phyloP scores from a whole-genome alignment of 2,113 vertebrate genomes.

The Dermatemys mawii region DNA sequence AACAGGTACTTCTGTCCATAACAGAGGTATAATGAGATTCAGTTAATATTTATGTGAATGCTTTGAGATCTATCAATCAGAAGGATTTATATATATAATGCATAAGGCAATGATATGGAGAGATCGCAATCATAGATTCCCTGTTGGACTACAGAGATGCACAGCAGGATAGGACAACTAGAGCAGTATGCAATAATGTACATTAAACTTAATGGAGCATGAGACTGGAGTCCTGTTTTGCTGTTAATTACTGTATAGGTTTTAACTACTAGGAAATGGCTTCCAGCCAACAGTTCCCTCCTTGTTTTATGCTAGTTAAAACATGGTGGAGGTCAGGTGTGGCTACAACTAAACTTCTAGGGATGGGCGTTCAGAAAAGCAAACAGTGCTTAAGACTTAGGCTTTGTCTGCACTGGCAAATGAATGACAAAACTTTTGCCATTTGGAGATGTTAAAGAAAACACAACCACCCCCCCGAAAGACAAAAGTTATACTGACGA shows the following conservation, averaged over 20 bases:
- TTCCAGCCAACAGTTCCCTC: background rate
- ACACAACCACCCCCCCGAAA: no score
- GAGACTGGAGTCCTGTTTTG: background rate
- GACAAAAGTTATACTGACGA: no score
- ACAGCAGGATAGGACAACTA: background rate
- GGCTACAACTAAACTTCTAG: background rate
- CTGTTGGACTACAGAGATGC: background rate
- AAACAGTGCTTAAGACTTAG: background rate
- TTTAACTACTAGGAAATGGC: background rate
- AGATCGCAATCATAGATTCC: background rate
- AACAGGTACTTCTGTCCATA: no score
- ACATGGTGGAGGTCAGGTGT: background rate
- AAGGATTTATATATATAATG: background rate
- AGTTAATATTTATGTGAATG: background rate
- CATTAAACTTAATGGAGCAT: background rate
- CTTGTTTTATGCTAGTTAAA: background rate
- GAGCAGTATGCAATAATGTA: background rate
- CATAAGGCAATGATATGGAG: background rate
- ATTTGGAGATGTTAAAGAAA: no score
- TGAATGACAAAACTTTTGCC: no score
- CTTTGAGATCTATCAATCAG: background rate
- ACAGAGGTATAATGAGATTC: no score
- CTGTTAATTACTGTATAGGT: no score
- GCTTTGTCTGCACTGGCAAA: no score
- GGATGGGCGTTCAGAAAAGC: background rate